Conservation (phyloP, 2,113 vertebrate genomes). For the Panthera leo region DNA sequence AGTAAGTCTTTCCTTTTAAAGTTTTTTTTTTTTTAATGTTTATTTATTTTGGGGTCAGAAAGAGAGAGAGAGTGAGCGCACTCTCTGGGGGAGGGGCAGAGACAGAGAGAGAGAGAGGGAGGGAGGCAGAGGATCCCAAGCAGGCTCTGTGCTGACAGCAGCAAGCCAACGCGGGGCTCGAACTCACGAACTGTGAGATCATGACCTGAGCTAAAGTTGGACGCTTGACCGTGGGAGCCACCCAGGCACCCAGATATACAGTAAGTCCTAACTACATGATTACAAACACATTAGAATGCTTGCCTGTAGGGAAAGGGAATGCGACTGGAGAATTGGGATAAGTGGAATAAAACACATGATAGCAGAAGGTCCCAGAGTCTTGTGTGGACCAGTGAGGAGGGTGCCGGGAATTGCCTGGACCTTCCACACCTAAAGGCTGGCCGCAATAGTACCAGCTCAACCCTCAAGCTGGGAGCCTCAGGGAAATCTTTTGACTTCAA, state of each 20-base stretch:
- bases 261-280: not conserved
- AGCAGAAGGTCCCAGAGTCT: not conserved
- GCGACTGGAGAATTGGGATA: not conserved
- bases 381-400: not conserved
- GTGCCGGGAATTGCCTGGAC: not conserved
- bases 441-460: not conserved
- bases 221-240: too few species aligned
- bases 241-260: not conserved
- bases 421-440: not conserved
- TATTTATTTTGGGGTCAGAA: too few species aligned
- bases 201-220: too few species aligned
- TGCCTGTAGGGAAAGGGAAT: not conserved
- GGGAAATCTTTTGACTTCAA: not conserved
- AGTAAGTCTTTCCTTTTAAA: not conserved
- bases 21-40: too few species aligned
- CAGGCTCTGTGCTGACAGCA: too few species aligned
- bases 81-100: too few species aligned
- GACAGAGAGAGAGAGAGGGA: too few species aligned
- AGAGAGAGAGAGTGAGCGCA: too few species aligned
- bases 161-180: too few species aligned
- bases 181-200: too few species aligned
- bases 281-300: not conserved
- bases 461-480: too few species aligned
- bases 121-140: too few species aligned
- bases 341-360: not conserved